These are phyloP conservation scores for Hydropotes inermis DNA, from an alignment of 2,113 vertebrate genomes.

Conservation along the genomic window DNA sequence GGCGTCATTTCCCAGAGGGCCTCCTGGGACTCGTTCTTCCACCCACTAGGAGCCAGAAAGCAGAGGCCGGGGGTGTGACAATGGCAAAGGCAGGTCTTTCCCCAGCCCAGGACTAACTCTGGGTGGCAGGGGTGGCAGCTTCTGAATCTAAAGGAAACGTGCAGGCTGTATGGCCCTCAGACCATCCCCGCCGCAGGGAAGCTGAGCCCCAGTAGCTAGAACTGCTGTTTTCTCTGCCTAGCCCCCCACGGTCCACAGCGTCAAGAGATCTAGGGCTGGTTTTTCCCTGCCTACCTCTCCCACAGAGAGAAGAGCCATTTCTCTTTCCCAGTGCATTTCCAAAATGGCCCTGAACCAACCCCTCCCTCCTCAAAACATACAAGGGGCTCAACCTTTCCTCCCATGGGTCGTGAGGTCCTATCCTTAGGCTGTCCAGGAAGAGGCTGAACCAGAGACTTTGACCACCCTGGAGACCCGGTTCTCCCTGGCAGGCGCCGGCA, in stretches of 20 bases:
- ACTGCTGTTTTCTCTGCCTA: not conserved
- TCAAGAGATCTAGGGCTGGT: not conserved
- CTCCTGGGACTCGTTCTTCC: not conserved
- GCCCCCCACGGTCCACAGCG: not conserved
- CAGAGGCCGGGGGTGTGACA: not conserved
- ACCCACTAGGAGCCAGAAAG: not conserved
- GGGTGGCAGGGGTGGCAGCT: not conserved
- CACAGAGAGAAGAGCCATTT: not conserved
- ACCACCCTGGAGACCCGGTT: too few species aligned
- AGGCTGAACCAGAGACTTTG: not conserved
- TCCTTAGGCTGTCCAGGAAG: not conserved
- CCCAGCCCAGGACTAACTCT: not conserved
- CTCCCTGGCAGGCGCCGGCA: not conserved
- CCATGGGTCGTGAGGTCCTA: rapidly evolving
- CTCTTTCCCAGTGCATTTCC: not conserved
- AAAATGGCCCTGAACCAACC: not conserved
- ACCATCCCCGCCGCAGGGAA: not conserved
- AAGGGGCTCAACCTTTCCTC: not conserved
- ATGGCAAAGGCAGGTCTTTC: rapidly evolving
- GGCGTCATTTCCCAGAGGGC: not conserved
- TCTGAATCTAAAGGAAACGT: not conserved
- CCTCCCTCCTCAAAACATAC: not conserved
- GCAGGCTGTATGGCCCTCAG: not conserved
- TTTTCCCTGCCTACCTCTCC: not conserved
- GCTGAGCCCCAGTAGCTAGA: not conserved